These are phyloP conservation scores for Drepana arcuata DNA, from an alignment of 1,140 invertebrate species.

Conservation along the genomic window DNA sequence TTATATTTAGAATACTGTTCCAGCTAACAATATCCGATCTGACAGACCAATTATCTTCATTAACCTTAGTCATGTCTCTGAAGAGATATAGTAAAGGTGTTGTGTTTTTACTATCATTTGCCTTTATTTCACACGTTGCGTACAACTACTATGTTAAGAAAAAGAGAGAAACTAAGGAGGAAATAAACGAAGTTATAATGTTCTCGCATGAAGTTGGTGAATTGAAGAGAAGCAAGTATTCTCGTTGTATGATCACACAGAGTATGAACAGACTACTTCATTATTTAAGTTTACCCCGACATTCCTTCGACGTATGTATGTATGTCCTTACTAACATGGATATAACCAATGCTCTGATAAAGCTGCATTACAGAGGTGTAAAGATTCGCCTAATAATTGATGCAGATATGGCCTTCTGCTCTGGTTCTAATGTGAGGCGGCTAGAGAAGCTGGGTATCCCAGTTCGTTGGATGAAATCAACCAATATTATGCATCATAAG, in stretches of 20 bases:
- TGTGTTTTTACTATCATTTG: conserved; percentile 25
- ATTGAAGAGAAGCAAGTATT: conserved; percentile 45
- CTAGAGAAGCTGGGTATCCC: conserved; percentile 44
- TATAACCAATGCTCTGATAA: conserved; percentile 35
- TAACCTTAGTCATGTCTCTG: too few relatives aligned
- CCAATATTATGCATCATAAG: conserved; percentile 59
- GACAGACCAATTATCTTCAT: too few relatives aligned
- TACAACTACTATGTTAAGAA: conserved; percentile 31
- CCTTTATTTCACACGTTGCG: conserved; percentile 26
- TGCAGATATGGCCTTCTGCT: conserved; percentile 55
- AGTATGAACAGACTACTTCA: conserved; percentile 42
- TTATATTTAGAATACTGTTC: too few relatives aligned
- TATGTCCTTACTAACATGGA: conserved; percentile 54
- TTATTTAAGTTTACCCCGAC: conserved; percentile 33
- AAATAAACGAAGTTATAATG: conserved; percentile 54
- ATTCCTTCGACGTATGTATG: conserved; percentile 52
- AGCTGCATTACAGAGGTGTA: conserved; percentile 38
- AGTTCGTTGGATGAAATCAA: conserved; percentile 58
- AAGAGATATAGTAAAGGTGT: conserved; percentile 22
- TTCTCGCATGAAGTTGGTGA: conserved; percentile 27
- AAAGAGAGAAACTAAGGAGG: conserved; percentile 17
- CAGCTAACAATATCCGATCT: too few relatives aligned
- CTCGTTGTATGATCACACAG: conserved; percentile 30
- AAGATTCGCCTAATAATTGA: conserved; percentile 51
- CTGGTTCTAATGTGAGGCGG: conserved; percentile 32